These are phyloP conservation scores for Leucophenga maculata DNA, from an alignment of 2,888 invertebrate genomes.

Conservation along the genomic window DNA sequence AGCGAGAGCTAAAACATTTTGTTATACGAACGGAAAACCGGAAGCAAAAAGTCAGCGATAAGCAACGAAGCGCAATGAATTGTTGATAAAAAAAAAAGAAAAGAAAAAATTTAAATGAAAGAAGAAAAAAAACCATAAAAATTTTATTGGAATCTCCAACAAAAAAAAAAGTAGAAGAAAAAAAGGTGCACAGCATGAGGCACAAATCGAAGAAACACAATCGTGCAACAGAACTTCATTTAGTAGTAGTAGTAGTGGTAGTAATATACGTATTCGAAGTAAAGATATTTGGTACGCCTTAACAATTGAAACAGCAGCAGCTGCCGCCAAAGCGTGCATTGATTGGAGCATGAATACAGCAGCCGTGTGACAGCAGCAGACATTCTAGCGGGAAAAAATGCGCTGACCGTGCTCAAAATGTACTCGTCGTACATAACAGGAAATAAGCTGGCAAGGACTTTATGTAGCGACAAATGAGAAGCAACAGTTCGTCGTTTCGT, in stretches of 20 bases:
- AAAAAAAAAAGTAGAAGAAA: conserved; percentile 9
- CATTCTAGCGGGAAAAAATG: neutral
- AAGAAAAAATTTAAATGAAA: neutral
- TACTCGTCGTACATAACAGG: neutral
- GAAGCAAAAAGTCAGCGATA: conserved; percentile 61
- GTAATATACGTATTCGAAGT: no score
- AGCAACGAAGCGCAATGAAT: conserved; percentile 35
- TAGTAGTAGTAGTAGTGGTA: no score
- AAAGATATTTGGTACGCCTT: conserved; percentile 28
- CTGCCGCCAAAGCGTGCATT: conserved; percentile 33
- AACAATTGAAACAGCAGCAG: conserved; percentile 35
- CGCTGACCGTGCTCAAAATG: no score
- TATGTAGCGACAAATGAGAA: conserved; percentile 34
- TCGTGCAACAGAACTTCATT: no score
- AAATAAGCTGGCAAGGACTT: neutral
- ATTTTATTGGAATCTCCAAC: conserved; percentile 47
- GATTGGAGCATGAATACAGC: no score
- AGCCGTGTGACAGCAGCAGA: neutral
- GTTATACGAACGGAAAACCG: conserved; percentile 41
- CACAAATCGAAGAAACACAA: neutral
- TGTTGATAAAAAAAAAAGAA: conserved; percentile 6
- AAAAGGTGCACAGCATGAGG: neutral
- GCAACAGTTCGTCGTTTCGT: conserved; percentile 23
- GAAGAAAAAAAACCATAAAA: conserved; percentile 36
- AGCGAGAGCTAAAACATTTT: neutral